Conservation (phyloP, 2,113 vertebrate species). For the Tringa solitaria region DNA sequence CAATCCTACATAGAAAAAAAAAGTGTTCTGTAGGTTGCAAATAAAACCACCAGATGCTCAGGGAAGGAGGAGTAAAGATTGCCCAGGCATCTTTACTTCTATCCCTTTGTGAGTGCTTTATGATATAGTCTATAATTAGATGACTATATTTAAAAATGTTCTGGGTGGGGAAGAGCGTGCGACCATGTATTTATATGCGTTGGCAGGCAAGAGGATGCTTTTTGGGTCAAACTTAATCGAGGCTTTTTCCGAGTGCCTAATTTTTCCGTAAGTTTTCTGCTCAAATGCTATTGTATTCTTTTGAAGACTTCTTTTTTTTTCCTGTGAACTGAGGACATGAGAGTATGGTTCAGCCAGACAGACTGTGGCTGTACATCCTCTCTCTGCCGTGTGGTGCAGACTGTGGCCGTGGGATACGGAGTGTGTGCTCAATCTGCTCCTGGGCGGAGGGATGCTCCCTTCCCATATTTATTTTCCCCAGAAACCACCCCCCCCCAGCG, state of each 20-base stretch:
- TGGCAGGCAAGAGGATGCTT: accelerated
- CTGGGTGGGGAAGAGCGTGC: not conserved
- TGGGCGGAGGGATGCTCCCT: not conserved
- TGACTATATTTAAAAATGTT: not conserved
- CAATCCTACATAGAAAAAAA: not conserved
- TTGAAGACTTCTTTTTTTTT: not conserved
- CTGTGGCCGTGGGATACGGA: accelerated
- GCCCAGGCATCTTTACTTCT: not conserved
- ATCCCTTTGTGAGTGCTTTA: not conserved
- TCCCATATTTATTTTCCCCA: not conserved
- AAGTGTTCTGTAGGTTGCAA: not conserved
- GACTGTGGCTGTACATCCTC: not conserved
- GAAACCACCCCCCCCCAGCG: not conserved
- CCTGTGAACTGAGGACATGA: not conserved
- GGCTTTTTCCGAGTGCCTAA: not conserved
- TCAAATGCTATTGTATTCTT: not conserved
- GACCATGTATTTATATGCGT: not conserved
- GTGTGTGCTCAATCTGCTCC: not conserved
- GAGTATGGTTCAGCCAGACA: not conserved
- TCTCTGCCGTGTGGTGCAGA: accelerated
- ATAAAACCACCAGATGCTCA: not conserved
- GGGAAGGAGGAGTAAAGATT: not conserved
- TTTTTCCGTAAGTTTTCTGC: not conserved
- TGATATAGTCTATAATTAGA: not conserved
- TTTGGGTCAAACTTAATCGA: not conserved